Base-by-base conservation (phyloP, 2,113 vertebrate genomes). In the Trogon surrucura region DNA sequence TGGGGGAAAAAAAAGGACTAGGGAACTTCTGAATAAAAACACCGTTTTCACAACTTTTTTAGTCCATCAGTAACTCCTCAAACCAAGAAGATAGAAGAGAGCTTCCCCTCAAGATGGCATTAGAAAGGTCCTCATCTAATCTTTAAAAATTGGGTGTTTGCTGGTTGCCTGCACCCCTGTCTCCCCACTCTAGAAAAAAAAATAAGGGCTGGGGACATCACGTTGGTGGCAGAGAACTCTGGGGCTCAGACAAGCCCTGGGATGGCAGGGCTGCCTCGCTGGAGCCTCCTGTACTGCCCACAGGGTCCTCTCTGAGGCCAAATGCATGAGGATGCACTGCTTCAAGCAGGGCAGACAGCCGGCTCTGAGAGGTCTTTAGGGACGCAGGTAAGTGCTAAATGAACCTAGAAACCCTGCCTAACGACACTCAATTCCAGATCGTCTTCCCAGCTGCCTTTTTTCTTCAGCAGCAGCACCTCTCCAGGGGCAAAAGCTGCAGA, bases 1-100 rank as follows among this genome's bases (percentile, higher is more conserved):
- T 0, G 0, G 18, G 8, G 0, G 1, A 2, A 2, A 45, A 26
- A 5, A 12, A 41, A 45, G 53, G 32, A 4, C 16, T 34, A 19
- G 25, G 53, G 11, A 81, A 34, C 21, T 81, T 70, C 2, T 29
- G 38, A 51, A 53, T 53, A 30, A 30, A 93, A 71, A 19, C 18
- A n/a, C 23, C 71, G 18, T 51, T 89, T 66, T 86, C 17, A 32
- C 27, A 62, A 44, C 16, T 44, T 69, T 53, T 51, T 47, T 32
- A 60, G 44, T 41, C n/a, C 10, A 41, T 15, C 20, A 29, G 20
- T 34, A 53, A 51, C 41, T 50, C 22, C 2, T 13, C 45, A 64
- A 84, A 80, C 5, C 54, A 77, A 73, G 20, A 67, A 71, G 7
- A 58, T 7, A 1, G 0, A 70, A 38, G 7, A 61, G 16, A 80